These are phyloP conservation scores for Dolichopus griseipennis DNA, from an alignment of 2,888 invertebrate genomes.

Conservation along the genomic window DNA sequence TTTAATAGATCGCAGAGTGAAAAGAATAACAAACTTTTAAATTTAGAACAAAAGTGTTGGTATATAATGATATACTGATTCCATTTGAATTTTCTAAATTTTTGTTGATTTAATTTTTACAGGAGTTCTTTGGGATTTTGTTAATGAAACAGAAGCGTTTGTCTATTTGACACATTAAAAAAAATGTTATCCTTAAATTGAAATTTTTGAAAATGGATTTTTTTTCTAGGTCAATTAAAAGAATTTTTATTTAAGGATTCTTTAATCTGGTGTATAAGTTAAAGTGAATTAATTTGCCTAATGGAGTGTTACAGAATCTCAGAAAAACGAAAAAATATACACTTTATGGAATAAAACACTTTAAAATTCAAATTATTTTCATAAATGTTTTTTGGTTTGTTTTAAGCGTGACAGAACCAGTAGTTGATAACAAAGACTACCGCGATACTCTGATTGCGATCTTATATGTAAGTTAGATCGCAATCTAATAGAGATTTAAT, in stretches of 20 bases:
- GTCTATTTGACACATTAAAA: not conserved
- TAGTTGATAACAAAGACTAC: not conserved
- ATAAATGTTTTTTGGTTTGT: no score
- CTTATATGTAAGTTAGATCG: not conserved
- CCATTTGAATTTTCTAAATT: not conserved
- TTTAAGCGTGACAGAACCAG: not conserved
- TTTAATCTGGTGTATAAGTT: no score
- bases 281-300: no score
- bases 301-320: no score
- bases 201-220: no score
- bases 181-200: not conserved
- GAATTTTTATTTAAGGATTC: no score
- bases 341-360: no score
- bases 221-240: no score
- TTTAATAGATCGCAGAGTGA: not conserved
- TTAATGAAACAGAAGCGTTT: not conserved
- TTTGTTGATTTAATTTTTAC: no score
- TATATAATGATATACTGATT: not conserved
- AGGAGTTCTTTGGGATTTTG: not conserved
- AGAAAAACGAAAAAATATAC: no score
- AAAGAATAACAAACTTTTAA: constrained; percentile 1
- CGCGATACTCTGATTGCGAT: not conserved
- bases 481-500: not conserved
- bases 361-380: no score
- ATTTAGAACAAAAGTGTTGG: not conserved